phyloP scores from a whole-genome alignment of 2,797 vertebrate genomes.

The Sebastes ruberrimus region DNA sequence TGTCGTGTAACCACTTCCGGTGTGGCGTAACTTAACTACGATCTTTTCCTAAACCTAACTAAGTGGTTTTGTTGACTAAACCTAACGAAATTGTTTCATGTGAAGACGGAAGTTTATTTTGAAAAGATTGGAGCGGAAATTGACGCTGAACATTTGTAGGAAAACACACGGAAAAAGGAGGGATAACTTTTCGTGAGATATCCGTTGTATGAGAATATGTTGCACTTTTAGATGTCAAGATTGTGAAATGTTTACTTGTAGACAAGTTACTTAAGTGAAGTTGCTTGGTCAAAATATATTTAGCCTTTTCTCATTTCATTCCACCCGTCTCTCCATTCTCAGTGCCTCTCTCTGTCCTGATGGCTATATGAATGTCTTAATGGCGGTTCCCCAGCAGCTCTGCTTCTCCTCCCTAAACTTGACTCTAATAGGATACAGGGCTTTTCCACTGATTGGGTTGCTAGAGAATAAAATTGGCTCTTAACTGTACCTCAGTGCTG shows the following conservation, averaged over 20 bases:
- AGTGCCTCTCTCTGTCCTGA: slow-evolving; percentile 62
- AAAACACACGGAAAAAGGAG: too few relatives aligned
- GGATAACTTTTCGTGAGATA: too few relatives aligned
- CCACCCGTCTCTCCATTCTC: neutral
- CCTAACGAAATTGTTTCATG: too few relatives aligned
- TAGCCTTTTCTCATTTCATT: slow-evolving; percentile 13
- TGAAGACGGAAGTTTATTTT: too few relatives aligned
- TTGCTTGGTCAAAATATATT: neutral
- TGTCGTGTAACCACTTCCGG: too few relatives aligned
- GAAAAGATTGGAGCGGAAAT: too few relatives aligned
- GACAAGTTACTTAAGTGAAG: slow-evolving; percentile 1
- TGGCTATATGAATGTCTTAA: slow-evolving; percentile 81
- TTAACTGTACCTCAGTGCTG: slow-evolving; percentile 81
- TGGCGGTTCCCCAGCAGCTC: slow-evolving; percentile 71
- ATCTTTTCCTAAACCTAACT: too few relatives aligned
- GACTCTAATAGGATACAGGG: slow-evolving; percentile 84
- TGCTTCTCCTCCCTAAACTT: slow-evolving; percentile 76
- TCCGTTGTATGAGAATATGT: too few relatives aligned
- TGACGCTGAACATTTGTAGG: too few relatives aligned
- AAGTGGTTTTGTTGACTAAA: too few relatives aligned
- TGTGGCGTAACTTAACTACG: too few relatives aligned
- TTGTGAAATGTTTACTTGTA: neutral
- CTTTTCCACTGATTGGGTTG: slow-evolving; percentile 89
- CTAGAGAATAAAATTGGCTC: slow-evolving; percentile 90
- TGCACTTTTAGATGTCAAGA: neutral